Evolutionary conservation across 2,797 vertebrate genomes (phyloP), one percentile per base, ranked within the genome.

Genomic region (Momotus momota): DNA sequence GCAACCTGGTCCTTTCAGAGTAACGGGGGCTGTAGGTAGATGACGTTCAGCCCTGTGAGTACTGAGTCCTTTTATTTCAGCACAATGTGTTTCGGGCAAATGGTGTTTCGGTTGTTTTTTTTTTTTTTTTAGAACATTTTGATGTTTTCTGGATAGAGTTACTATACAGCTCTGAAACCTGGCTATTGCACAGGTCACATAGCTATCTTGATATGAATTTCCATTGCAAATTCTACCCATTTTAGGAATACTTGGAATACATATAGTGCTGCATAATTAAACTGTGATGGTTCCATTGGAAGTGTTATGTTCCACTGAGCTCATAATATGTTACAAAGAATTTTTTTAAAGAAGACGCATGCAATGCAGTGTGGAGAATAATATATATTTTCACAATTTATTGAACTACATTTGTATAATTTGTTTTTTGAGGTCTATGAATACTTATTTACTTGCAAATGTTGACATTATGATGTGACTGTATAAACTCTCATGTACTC

Each of bases 401-500:
- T 84, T 74, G 33, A 90, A 74, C 9, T 31, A 31, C 1, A 67
- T 92, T 93, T 94, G 14, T 29, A 77, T 85, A 80, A 92, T 71
- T 86, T 73, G 61, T 19, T 86, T 81, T 91, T 74, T 88, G 4
- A 69, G 54, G 23, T 71, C 55, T 21, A n/a, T 87, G 88, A 94
- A 88, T 92, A 70, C 43, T 70, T 94, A 88, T 66, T 91, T 91
- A 84, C 84, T 88, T 92, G 48, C 29, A 87, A 95, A 73, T 74
- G 10, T 31, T 90, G 64, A 51, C 33, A 26, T 71, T 38, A 69
- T 46, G 33, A 49, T 57, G 41, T 61, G 38, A 71, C 52, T 86
- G 3, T 60, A 90, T 60, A 41, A 81, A 8, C 70, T 84, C 31
- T 40, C 26, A 35, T 19, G 41, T 41, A 80, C 33, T 20, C 20